phyloP scores from a whole-genome alignment of 64 coral and sea anemone genomes.

The Montipora sp. region DNA sequence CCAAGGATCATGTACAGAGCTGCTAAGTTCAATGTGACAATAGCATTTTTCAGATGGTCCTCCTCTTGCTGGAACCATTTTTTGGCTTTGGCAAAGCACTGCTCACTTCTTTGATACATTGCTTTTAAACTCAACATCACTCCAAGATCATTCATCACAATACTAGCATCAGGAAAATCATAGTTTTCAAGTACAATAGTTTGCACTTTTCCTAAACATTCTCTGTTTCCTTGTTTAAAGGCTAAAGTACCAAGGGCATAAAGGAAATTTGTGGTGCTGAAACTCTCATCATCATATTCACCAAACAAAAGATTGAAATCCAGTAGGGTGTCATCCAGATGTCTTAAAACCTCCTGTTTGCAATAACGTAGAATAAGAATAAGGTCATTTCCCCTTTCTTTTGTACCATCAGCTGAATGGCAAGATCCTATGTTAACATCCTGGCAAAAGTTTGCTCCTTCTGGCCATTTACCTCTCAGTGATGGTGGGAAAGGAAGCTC shows the following conservation, averaged over 20 bases:
- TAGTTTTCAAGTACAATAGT: background rate
- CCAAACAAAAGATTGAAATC: background rate
- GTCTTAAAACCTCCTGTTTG: background rate
- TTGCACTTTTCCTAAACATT: background rate
- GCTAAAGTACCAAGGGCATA: background rate
- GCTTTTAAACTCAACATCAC: background rate
- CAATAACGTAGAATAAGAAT: background rate
- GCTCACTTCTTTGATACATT: background rate
- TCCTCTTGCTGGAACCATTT: background rate
- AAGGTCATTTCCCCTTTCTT: background rate
- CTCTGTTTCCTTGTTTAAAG: background rate
- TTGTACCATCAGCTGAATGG: background rate
- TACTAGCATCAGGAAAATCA: background rate
- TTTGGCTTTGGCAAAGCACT: background rate
- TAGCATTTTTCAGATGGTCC: background rate
- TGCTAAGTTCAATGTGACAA: conserved; percentile 5
- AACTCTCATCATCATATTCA: background rate
- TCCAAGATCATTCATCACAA: conserved; percentile 24
- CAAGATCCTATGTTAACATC: background rate
- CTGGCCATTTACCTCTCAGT: background rate
- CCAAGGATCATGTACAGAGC: background rate
- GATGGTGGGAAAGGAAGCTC: too few relatives aligned
- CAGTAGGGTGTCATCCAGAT: background rate
- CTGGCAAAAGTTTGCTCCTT: background rate
- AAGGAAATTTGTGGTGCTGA: background rate